Evolutionary conservation across 2,113 vertebrate species (phyloP).

Genomic region (Orientallactaga bullata): DNA sequence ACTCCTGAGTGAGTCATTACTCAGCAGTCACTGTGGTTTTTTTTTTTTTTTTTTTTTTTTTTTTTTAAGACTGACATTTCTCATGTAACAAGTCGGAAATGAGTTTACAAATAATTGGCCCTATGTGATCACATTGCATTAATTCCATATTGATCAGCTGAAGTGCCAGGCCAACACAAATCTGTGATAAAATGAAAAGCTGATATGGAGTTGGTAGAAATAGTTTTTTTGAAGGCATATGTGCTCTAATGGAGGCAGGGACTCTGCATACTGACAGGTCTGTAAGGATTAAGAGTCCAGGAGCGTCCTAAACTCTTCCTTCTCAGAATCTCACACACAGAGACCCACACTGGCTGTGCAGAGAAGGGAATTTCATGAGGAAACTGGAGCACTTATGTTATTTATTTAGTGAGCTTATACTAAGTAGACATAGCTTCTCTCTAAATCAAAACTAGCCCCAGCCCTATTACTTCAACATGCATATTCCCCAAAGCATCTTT

Average conservation of each 20-base stretch:
- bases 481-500: background rate
- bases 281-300: background rate
- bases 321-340: rapidly evolving
- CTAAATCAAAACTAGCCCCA: background rate
- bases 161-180: background rate
- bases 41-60: too few species aligned
- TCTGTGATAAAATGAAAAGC: background rate
- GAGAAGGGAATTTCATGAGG: rapidly evolving
- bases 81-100: background rate
- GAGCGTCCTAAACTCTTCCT: rapidly evolving
- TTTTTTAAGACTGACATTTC: rapidly evolving
- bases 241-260: rapidly evolving
- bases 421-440: background rate
- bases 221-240: rapidly evolving
- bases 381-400: rapidly evolving
- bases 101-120: background rate
- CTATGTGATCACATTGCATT: rapidly evolving
- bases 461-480: background rate
- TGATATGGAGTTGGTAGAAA: background rate
- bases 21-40: background rate
- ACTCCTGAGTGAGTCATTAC: rapidly evolving
- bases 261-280: background rate
- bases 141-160: rapidly evolving
- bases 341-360: rapidly evolving
- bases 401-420: background rate